Conservation (phyloP, 2,888 invertebrate genomes). For the Leucoma salicis region DNA sequence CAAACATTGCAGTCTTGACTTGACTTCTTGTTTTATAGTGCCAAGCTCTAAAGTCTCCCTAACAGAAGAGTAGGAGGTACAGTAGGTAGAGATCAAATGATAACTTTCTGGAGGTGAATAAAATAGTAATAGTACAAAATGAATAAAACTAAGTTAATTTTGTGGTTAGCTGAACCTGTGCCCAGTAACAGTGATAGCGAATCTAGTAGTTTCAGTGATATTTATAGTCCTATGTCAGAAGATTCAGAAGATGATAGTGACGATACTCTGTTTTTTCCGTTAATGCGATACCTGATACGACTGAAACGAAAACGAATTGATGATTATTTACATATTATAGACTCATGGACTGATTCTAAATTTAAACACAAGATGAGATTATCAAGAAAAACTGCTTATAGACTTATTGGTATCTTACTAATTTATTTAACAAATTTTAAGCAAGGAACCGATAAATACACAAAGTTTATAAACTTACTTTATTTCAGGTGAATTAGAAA, state of each 20-base stretch:
- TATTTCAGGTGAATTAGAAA: constrained; percentile 60
- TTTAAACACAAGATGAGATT: constrained; percentile 56
- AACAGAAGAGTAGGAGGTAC: no score
- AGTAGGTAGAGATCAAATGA: no score
- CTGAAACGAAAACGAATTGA: constrained; percentile 51
- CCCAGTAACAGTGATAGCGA: constrained; percentile 44
- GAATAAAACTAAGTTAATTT: constrained; percentile 39
- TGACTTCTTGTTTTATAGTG: no score
- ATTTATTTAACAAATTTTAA: neutral
- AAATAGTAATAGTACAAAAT: constrained; percentile 23
- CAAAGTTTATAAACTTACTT: constrained; percentile 2
- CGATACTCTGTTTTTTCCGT: constrained; percentile 54
- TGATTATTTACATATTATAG: constrained; percentile 59
- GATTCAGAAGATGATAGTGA: constrained; percentile 44
- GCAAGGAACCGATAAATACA: neutral
- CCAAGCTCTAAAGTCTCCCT: no score
- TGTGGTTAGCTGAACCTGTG: constrained; percentile 41
- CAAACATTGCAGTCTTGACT: no score
- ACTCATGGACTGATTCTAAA: constrained; percentile 58
- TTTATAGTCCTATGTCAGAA: constrained; percentile 35
- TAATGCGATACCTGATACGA: constrained; percentile 58
- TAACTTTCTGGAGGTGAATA: no score
- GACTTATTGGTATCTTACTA: constrained; percentile 46
- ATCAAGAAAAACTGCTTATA: constrained; percentile 50
- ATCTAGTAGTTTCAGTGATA: constrained; percentile 53